A percentile compares a stretch with the other conserved stretches of the same genome.
phyloP scores from a whole-genome alignment of 1,140 invertebrate species.

The Pseudomyrmex dendroicus region DNA sequence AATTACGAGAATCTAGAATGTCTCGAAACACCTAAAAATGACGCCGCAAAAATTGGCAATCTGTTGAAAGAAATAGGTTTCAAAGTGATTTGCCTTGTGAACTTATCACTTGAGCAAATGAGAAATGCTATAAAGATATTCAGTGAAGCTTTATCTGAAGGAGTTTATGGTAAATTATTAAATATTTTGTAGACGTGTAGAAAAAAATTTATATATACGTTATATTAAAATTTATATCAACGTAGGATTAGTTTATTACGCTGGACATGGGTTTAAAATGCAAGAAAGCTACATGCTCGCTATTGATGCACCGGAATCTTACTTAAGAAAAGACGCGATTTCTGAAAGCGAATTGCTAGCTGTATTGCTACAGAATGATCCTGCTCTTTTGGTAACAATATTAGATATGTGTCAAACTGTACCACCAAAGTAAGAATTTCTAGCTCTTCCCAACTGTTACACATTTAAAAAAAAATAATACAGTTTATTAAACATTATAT shows the following conservation, averaged over 20 bases:
- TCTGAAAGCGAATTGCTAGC: constrained; percentile 80
- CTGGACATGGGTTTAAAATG: constrained; percentile 83
- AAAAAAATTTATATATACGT: neutral
- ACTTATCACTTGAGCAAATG: constrained; percentile 78
- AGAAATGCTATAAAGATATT: constrained; percentile 78
- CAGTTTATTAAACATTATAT: constrained; percentile 33
- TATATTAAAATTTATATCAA: constrained; percentile 34
- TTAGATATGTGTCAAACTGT: constrained; percentile 82
- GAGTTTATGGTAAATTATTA: constrained; percentile 77
- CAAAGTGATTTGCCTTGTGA: constrained; percentile 77
- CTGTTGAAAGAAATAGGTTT: constrained; percentile 80
- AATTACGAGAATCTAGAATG: constrained; percentile 75
- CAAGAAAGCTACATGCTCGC: constrained; percentile 82
- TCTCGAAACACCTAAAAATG: constrained; percentile 78
- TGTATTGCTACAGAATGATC: constrained; percentile 75
- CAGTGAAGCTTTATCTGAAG: constrained; percentile 72
- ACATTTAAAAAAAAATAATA: neutral
- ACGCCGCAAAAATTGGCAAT: constrained; percentile 76
- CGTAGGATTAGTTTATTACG: constrained; percentile 81
- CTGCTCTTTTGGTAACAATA: constrained; percentile 78
- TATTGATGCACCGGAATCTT: constrained; percentile 77
- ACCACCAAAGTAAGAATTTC: constrained; percentile 71
- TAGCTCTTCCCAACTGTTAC: neutral
- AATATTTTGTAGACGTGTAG: neutral
- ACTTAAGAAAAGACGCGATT: constrained; percentile 77